These are phyloP conservation scores for Dipodomys spectabilis DNA, from an alignment of 2,113 vertebrate genomes.

Conservation along the genomic window DNA sequence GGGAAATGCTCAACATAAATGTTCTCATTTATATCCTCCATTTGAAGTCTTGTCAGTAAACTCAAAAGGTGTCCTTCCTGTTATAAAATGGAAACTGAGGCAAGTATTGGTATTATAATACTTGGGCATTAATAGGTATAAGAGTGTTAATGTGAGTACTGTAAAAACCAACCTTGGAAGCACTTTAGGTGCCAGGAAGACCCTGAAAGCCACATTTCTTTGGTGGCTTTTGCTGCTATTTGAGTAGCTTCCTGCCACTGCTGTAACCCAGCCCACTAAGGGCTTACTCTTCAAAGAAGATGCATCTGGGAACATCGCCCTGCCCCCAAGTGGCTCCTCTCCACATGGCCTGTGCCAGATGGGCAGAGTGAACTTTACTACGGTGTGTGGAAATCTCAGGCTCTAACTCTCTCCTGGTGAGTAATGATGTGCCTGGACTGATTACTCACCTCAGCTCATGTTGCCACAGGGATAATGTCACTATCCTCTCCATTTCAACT, in stretches of 20 bases:
- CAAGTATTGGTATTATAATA: background rate
- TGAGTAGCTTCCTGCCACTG: conserved; percentile 44
- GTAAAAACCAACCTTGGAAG: background rate
- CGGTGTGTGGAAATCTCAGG: conserved; percentile 47
- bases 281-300: conserved; percentile 58
- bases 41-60: background rate
- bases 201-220: background rate
- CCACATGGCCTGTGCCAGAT: background rate
- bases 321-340: conserved; percentile 40
- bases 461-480: background rate
- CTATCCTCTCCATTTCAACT: background rate
- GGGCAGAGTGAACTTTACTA: conserved; percentile 35
- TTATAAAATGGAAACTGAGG: background rate
- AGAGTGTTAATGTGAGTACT: background rate
- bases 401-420: conserved; percentile 1
- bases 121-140: background rate
- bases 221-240: conserved; percentile 16
- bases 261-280: conserved; percentile 11
- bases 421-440: background rate
- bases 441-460: background rate
- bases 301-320: conserved; percentile 14
- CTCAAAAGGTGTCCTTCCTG: background rate
- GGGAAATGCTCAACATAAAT: background rate
- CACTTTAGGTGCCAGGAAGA: background rate
- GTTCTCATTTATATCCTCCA: background rate